Percentiles rank a stretch among this genome's conserved stretches.
phyloP scores from a whole-genome alignment of 2,113 vertebrate species.

The Cottus gobio region DNA sequence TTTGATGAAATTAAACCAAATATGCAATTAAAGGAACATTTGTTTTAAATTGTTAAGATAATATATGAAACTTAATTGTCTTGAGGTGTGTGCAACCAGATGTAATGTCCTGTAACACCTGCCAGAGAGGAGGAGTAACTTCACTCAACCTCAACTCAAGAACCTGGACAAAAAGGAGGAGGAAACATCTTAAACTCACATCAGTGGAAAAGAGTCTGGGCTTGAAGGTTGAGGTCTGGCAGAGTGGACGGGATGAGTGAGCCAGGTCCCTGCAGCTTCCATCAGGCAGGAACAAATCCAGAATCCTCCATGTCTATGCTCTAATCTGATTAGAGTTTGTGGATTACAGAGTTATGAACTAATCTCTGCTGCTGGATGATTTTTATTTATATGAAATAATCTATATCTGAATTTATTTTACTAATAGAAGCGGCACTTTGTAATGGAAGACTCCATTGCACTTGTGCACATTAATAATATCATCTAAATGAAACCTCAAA shows the following conservation, averaged over 20 bases:
- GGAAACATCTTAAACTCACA: background rate
- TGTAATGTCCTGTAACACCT: background rate
- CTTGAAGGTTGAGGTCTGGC: background rate
- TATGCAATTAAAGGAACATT: background rate
- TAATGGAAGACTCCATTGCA: background rate
- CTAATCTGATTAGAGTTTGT: conserved; percentile 17
- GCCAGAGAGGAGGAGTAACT: background rate
- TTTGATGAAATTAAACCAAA: background rate
- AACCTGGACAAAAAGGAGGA: background rate
- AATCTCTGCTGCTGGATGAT: background rate
- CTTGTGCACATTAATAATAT: background rate
- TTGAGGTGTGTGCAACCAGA: no score
- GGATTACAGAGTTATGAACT: conserved; percentile 2
- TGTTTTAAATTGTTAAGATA: background rate
- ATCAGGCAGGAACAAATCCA: conserved; percentile 12
- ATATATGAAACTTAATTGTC: background rate
- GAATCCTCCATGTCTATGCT: background rate
- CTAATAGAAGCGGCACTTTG: background rate
- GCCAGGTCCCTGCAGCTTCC: background rate
- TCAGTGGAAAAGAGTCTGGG: background rate
- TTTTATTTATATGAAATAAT: background rate
- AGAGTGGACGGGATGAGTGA: background rate
- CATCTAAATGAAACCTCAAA: background rate
- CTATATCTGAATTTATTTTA: background rate
- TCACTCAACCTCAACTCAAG: background rate